These are phyloP conservation scores for Dasyurus viverrinus DNA, from an alignment of 2,113 vertebrate genomes.

Conservation along the genomic window DNA sequence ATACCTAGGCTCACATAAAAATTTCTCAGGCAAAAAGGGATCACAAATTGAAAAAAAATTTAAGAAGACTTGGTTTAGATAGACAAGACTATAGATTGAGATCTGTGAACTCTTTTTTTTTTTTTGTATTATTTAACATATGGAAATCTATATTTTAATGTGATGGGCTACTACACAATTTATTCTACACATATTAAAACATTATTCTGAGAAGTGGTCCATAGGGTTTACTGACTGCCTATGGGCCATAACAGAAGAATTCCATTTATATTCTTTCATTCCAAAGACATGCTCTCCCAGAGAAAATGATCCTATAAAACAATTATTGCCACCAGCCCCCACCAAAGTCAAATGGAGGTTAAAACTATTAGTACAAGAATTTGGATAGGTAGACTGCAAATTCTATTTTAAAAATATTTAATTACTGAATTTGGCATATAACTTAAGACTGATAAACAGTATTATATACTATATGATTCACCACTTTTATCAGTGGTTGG, in stretches of 20 bases:
- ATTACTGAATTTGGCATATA: conserved; percentile 48
- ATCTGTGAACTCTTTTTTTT: conserved; percentile 17
- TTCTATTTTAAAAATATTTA: conserved; percentile 42
- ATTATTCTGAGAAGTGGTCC: background rate
- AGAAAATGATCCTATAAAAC: conserved; percentile 17
- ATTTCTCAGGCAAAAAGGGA: too few species aligned
- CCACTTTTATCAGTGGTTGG: background rate
- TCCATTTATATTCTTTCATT: background rate
- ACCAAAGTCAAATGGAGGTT: conserved; percentile 2
- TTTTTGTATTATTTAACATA: background rate
- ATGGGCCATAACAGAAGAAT: background rate
- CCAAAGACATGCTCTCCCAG: background rate
- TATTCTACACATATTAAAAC: background rate
- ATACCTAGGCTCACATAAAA: too few species aligned
- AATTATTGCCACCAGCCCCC: background rate
- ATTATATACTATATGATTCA: background rate
- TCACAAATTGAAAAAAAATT: too few species aligned
- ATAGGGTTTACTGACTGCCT: background rate
- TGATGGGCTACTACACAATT: background rate
- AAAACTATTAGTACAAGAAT: conserved; percentile 1
- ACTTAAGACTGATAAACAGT: background rate
- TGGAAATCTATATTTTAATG: background rate
- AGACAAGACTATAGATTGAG: background rate
- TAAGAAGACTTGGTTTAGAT: background rate
- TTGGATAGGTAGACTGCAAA: conserved; percentile 17